Percentiles rank a stretch among this genome's conserved stretches.
These are phyloP conservation scores for Apamea crenata DNA, from an alignment of 2,888 invertebrate genomes.

Conservation along the genomic window DNA sequence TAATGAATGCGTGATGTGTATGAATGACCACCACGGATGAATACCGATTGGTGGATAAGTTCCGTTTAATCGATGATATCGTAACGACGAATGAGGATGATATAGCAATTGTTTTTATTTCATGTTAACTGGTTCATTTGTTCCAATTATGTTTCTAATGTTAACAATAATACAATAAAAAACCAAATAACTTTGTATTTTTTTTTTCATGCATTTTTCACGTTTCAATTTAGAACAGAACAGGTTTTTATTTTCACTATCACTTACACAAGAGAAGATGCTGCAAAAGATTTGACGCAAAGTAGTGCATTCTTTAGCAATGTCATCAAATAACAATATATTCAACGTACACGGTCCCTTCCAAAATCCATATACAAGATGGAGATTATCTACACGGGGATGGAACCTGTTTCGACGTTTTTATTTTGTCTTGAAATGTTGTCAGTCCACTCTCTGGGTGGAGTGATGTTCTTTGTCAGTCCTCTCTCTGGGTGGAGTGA, in stretches of 20 bases:
- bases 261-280: constrained; percentile 18
- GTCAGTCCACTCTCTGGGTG: no score
- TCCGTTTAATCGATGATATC: not conserved
- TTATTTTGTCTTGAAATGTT: not conserved
- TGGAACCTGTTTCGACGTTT: not conserved
- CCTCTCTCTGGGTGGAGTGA: not conserved
- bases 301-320: constrained; percentile 9
- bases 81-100: not conserved
- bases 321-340: constrained; percentile 10
- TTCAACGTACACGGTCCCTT: constrained; percentile 8
- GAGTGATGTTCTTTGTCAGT: not conserved
- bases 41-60: not conserved
- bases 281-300: constrained; percentile 12
- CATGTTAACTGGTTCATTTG: not conserved
- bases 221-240: constrained; percentile 54
- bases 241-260: constrained; percentile 14
- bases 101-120: not conserved
- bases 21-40: no score
- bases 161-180: constrained; percentile 22
- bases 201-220: constrained; percentile 33
- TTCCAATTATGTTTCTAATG: not conserved
- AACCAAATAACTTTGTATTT: constrained; percentile 1
- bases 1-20: not conserved
- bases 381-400: not conserved
- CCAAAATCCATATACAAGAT: not conserved